Evolutionary conservation across 2,113 vertebrate species (phyloP).

Genomic region (Rhizomys pruinosus): DNA sequence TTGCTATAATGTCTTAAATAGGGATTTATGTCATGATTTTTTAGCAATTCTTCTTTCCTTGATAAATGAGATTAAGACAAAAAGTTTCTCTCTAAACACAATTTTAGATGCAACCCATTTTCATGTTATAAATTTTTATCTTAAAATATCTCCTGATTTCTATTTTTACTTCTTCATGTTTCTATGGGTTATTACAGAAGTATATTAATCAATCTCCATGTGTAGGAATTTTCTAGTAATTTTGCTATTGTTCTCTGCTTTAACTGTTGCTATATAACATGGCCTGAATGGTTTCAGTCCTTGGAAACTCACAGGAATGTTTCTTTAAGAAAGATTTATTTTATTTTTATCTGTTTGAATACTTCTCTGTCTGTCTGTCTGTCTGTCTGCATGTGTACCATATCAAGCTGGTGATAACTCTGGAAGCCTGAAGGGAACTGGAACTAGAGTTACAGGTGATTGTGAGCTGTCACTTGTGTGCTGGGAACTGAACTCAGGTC

Average conservation of each 20-base stretch:
- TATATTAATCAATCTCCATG: neutral
- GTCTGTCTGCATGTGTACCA: too few relatives aligned
- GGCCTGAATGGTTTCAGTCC: neutral
- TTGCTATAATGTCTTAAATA: neutral
- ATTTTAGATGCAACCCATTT: neutral
- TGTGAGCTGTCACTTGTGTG: too few relatives aligned
- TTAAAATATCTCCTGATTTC: neutral
- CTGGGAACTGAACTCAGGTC: too few relatives aligned
- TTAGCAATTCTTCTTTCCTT: neutral
- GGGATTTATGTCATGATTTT: neutral
- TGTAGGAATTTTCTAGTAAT: neutral
- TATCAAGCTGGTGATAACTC: too few relatives aligned
- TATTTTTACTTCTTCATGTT: neutral
- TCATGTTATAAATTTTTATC: neutral
- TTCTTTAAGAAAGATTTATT: too few relatives aligned
- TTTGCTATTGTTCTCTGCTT: neutral
- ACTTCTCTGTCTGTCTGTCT: too few relatives aligned
- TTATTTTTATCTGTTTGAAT: too few relatives aligned
- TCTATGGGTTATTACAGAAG: neutral
- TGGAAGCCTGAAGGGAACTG: too few relatives aligned
- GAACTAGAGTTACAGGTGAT: too few relatives aligned
- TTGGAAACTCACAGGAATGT: neutral
- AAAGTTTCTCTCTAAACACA: neutral
- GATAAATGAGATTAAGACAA: neutral
- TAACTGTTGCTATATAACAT: neutral